Percentiles rank a stretch among this genome's conserved stretches.
phyloP scores from a whole-genome alignment of 2,113 vertebrate species.

The Hippocampus barbouri region DNA sequence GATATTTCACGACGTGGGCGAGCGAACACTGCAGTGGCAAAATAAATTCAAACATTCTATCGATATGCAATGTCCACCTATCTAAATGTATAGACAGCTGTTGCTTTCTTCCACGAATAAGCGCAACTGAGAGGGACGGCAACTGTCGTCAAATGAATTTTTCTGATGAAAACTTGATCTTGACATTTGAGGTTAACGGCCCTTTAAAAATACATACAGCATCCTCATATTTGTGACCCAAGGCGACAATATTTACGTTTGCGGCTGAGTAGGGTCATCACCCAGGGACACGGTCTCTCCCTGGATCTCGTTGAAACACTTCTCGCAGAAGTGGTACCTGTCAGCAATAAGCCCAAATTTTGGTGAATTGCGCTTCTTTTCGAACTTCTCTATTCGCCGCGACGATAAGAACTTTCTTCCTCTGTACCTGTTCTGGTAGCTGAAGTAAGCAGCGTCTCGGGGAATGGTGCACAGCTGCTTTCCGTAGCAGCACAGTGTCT shows the following conservation, averaged over 20 bases:
- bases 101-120: no score
- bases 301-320: slow-evolving; percentile 99
- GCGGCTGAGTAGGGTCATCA: slow-evolving; percentile 96
- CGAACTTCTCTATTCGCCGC: not conserved
- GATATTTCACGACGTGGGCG: not conserved
- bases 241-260: slow-evolving; percentile 83
- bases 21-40: not conserved
- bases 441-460: slow-evolving; percentile 96
- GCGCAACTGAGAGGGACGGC: no score
- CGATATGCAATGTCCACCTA: no score
- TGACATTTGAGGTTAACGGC: no score
- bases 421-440: slow-evolving; percentile 97
- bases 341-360: slow-evolving; percentile 98
- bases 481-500: slow-evolving; percentile 98
- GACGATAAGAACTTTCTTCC: not conserved
- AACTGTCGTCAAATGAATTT: no score
- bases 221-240: not conserved
- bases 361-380: slow-evolving; percentile 86
- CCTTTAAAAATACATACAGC: not conserved
- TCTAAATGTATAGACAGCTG: no score
- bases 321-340: slow-evolving; percentile 99
- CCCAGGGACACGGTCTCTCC: slow-evolving; percentile 97
- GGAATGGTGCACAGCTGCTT: slow-evolving; percentile 99
- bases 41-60: not conserved
- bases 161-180: no score